Base-by-base conservation (phyloP, 2,113 vertebrate genomes). In the Tauraco erythrolophus region DNA sequence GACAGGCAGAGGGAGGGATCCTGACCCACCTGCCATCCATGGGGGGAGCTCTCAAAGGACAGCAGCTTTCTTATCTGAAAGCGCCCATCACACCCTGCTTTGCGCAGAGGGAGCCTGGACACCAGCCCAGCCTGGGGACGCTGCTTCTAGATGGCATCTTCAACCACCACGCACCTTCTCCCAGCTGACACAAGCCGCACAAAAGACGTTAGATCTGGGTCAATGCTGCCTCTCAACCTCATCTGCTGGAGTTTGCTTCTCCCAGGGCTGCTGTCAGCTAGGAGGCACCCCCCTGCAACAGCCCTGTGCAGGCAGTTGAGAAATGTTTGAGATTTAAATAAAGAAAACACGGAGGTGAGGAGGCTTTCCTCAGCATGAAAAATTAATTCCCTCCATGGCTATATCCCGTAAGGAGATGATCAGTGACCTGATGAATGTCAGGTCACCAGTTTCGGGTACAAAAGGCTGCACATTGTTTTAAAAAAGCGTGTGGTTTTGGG, bases 131-230 rank as follows among this genome's bases (percentile, higher is more conserved):
- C 46, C 77, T 33, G 57, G 25, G 9, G 30, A 23, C 1, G 0
- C n/a, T 18, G 2, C 39, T 71, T 50, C 45, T 30, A 27, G 23
- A 22, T 0, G 0, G 18, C 16, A 14, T 33, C 53, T 90, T 57
- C 71, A 69, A 28, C 25, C 35, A 41, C 22, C 19, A 5, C n/a
- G 3, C 25, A 4, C 25, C 19, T 35, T 13, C 28, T 77, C 24
- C 35, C 18, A 5, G 2, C 35, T 6, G 2, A 66, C 14, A 48
- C 27, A 11, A 64, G 27, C 19, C 14, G 24, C 31, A n/a, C 2
- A 0, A 41, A 30, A 23, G 9, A 21, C 3, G 0, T 27, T 3
- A 8, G 12, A 28, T 25, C 9, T 25, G 33, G 21, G 28, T 30
- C 64, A 39, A 10, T 1, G 0, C 31, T 48, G 33, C 43, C 14